Evolutionary conservation across 2,113 vertebrate species (phyloP).

Genomic region (Prolemur simus): DNA sequence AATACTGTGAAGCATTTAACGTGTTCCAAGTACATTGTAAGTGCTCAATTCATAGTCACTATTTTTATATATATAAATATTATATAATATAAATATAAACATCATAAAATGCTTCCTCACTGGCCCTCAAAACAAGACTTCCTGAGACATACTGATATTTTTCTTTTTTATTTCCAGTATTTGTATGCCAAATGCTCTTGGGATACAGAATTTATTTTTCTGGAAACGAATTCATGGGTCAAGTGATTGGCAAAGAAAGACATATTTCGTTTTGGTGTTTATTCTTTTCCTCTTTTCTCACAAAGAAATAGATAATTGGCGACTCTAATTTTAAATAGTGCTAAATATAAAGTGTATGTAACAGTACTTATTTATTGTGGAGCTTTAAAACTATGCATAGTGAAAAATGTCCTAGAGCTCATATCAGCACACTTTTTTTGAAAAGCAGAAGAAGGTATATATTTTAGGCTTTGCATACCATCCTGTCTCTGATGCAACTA

Average conservation of each 20-base stretch:
- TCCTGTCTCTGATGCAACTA: background rate
- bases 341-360: background rate
- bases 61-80: background rate
- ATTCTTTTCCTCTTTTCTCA: background rate
- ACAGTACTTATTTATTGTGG: background rate
- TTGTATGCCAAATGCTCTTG: background rate
- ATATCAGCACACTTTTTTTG: background rate
- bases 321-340: background rate
- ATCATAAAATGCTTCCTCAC: background rate
- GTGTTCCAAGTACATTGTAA: background rate
- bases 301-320: background rate
- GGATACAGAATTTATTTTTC: background rate
- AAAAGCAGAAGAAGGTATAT: background rate
- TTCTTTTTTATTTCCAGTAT: background rate
- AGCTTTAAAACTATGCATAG: background rate
- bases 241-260: background rate
- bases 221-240: background rate
- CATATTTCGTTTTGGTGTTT: background rate
- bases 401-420: background rate
- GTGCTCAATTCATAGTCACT: background rate
- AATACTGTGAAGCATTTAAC: background rate
- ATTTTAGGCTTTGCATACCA: background rate
- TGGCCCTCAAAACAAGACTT: background rate
- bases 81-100: background rate
- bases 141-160: background rate